Evolutionary conservation across 1,140 invertebrate species (phyloP), one percentile per base, ranked within the genome.

Genomic region (Leptinotarsa defecta): DNA sequence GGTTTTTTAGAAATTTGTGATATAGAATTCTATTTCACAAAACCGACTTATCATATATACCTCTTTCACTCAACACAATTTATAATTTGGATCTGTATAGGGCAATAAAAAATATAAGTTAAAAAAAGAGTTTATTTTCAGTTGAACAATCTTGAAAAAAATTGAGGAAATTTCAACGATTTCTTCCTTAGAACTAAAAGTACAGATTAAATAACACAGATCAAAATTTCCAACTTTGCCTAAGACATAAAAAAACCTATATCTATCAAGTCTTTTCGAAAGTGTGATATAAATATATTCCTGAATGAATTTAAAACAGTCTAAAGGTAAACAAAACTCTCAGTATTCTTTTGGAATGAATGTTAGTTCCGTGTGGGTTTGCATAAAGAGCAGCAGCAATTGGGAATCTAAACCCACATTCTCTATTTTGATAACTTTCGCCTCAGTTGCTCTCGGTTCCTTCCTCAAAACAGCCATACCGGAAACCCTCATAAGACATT

Each of bases 341-440:
- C 48, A 73, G 63, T 71, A 48, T 49, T 65, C 15, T 73, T 77
- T 79, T 8, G 90, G 90, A 81, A 89, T 84, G 85, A 92, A 91
- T 34, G 87, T 88, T n/a, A 92, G 85, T 83, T 91, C 88, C 27
- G 89, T 89, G 77, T 90, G 87, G 77, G 89, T 89, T 80, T 88
- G 88, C 1, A 89, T 87, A 81, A 91, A 92, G 24, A 92, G 81
- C 69, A 91, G 82, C 81, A 91, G 91, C 24, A 92, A 82, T 79
- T 91, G 89, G 0, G 91, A 91, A 78, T 91, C 90, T 62, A 92
- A 83, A 80, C 91, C 91, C 52, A 92, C 89, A 79, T 91, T 90
- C 81, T 89, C 90, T 8, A 92, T 88, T 80, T 88, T 87, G 13
- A 89, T 81, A 0, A 92, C 83, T 65, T 87, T 86, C 2, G 91